Conservation (phyloP, 2,113 vertebrate genomes). For the Sylvilagus bachmani region DNA sequence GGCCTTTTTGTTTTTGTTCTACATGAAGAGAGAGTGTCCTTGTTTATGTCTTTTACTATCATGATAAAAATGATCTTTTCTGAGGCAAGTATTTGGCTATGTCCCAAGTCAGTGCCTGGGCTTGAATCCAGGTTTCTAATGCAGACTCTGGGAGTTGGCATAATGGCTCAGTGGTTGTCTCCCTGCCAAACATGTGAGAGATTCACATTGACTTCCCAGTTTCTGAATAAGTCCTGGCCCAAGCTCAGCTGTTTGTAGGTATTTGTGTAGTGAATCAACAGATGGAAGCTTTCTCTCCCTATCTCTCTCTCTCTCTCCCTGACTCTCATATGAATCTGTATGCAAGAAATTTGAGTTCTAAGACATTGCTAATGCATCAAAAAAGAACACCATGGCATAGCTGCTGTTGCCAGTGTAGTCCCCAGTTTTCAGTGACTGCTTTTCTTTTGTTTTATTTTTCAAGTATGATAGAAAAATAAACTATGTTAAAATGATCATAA, state of each 20-base stretch:
- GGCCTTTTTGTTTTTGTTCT: not conserved
- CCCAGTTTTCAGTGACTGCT: not conserved
- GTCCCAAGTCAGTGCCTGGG: too few relatives aligned
- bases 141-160: too few relatives aligned
- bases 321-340: too few relatives aligned
- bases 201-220: too few relatives aligned
- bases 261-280: too few relatives aligned
- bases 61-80: not conserved
- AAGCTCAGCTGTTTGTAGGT: too few relatives aligned
- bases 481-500: not conserved
- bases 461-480: constrained; percentile 5
- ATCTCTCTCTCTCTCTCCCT: too few relatives aligned
- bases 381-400: not conserved
- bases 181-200: too few relatives aligned
- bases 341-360: not conserved
- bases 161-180: too few relatives aligned
- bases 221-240: too few relatives aligned
- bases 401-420: not conserved
- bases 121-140: too few relatives aligned
- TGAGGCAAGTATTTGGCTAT: not conserved
- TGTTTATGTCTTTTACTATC: not conserved
- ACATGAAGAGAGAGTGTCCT: not conserved
- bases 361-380: not conserved
- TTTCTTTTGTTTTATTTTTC: not conserved
- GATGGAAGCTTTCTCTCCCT: too few relatives aligned